phyloP scores from a whole-genome alignment of 2,113 vertebrate genomes.

The Neogobius melanostomus region DNA sequence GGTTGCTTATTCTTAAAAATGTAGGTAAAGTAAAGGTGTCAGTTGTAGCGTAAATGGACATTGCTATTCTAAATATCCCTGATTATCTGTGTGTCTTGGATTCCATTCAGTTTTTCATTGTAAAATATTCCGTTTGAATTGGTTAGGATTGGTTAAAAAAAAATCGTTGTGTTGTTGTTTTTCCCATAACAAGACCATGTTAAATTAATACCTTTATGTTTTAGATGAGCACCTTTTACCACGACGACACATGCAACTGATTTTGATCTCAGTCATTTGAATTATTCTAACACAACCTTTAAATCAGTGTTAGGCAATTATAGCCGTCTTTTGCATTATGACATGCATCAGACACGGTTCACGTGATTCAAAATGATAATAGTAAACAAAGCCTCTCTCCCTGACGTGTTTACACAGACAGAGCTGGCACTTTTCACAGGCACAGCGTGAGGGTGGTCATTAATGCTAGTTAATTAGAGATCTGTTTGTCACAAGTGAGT shows the following conservation, averaged over 20 bases:
- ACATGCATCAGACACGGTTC: not conserved
- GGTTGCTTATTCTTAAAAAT: not conserved
- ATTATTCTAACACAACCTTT: not conserved
- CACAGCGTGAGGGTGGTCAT: conserved; percentile 52
- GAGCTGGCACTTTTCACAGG: conserved; percentile 12
- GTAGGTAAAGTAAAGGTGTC: too few relatives aligned
- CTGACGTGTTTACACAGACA: conserved; percentile 43
- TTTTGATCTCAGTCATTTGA: not conserved
- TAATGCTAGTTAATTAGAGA: conserved; percentile 70
- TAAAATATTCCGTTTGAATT: too few relatives aligned
- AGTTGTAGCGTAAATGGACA: too few relatives aligned
- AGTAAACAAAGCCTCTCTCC: conserved; percentile 37
- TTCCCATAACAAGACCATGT: too few relatives aligned
- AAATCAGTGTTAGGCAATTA: not conserved
- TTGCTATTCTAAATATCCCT: too few relatives aligned
- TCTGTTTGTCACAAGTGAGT: conserved; percentile 60
- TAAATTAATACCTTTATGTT: too few relatives aligned
- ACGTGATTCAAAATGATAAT: conserved; percentile 18
- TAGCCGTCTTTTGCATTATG: not conserved
- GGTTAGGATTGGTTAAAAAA: too few relatives aligned
- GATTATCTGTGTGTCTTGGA: too few relatives aligned
- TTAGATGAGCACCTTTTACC: too few relatives aligned
- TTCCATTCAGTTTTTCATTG: too few relatives aligned
- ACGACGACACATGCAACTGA: not conserved
- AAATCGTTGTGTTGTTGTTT: too few relatives aligned